Base-by-base conservation (phyloP, 2,888 invertebrate genomes). In the Yponomeuta cagnagella region DNA sequence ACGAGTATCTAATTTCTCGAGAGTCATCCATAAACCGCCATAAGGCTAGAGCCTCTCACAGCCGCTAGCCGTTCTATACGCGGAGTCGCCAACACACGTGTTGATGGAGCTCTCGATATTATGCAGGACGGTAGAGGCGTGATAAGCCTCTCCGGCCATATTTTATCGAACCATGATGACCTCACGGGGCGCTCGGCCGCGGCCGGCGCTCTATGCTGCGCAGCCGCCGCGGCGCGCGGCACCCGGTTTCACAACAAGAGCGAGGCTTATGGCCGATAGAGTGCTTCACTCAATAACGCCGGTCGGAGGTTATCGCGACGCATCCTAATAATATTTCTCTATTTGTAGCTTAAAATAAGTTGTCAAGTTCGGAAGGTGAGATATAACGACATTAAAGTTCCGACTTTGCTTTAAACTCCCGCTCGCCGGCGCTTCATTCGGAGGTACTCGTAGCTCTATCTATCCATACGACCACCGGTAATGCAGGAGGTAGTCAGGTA, bases 351-450 rank as follows among this genome's bases (percentile, higher is more conserved):
- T 15, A 58, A 58, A 58, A 58, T 58, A 58, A 12, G 52, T 58
- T 58, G 52, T 58, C 52, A 58, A 15, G 52, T 58, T 58, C 52
- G 52, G 15, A 5, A 58, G 52, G 52, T 58, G 52, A 58, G 52
- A 58, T 58, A 58, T 58, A 58, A 58, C 52, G 52, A 58, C 52
- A 58, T 58, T 58, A 58, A 58, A 58, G 52, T 58, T 58, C 52
- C 52, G 52, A 58, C 52, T 58, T 58, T 58, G 12, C 52, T 9
- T 58, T 58, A 15, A 58, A 58, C 52, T 58, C 12, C 52, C 15
- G 52, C 52, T 58, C 1, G 52, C 15, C 52, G 52, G 52, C 43
- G 43, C 8, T 43, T 43, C 8, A 43, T 6, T 43, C 43, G 8
- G 43, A 5, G 43, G 43, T 43, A 8, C 43, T 43, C 43, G 43